Percentiles rank a stretch among this genome's conserved stretches.
phyloP scores from a whole-genome alignment of 2,888 invertebrate species.

The Platycheirus rosarum region DNA sequence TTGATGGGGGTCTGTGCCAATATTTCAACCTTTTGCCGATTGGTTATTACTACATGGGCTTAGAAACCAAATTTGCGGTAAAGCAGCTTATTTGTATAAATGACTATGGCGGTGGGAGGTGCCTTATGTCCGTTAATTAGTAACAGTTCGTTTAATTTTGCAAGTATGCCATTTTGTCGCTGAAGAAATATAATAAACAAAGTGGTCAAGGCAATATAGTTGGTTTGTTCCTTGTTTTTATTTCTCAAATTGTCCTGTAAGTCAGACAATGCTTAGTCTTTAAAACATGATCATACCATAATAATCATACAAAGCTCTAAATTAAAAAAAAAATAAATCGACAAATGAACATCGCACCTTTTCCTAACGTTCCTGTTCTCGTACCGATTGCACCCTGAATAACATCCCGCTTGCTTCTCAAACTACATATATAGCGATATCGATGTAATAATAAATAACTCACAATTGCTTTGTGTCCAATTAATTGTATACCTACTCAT shows the following conservation, averaged over 20 bases:
- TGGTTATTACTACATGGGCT: conserved; percentile 42
- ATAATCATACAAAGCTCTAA: too few relatives aligned
- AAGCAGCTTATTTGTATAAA: not conserved
- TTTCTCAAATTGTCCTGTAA: too few relatives aligned
- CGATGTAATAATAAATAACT: conserved; percentile 42
- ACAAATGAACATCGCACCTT: not conserved
- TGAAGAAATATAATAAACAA: not conserved
- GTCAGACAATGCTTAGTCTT: too few relatives aligned
- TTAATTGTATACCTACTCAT: conserved; percentile 41
- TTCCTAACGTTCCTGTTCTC: not conserved
- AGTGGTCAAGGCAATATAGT: too few relatives aligned
- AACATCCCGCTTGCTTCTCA: not conserved
- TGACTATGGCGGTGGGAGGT: conserved; percentile 52
- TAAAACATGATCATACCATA: too few relatives aligned
- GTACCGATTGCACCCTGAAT: not conserved
- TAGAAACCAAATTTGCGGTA: conserved; percentile 33
- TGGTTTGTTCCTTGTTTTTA: too few relatives aligned
- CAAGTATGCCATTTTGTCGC: conserved; percentile 68
- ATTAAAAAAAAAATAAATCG: not conserved
- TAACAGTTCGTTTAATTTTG: conserved; percentile 47
- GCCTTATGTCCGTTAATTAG: conserved; percentile 25
- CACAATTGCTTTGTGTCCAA: conserved; percentile 49
- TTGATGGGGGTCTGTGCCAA: conserved; percentile 10
- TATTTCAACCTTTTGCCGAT: conserved; percentile 32
- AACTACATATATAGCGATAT: too few relatives aligned